Evolutionary conservation across 2,888 invertebrate genomes (phyloP).

Genomic region (Drosophila ustulata): DNA sequence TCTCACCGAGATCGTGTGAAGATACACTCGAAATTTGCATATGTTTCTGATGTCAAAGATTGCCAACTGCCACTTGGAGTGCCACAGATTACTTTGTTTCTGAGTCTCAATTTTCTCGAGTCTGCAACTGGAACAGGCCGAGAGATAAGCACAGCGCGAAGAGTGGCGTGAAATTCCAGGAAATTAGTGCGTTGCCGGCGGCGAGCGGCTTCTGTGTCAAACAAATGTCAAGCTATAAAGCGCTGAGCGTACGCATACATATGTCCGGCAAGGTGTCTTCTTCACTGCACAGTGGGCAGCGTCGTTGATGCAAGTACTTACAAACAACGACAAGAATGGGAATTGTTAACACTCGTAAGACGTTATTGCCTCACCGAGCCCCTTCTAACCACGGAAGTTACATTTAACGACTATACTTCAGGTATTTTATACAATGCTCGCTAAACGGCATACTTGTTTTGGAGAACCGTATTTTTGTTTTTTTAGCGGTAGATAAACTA

Average conservation of each 20-base stretch:
- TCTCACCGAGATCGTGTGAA: conserved; percentile 71
- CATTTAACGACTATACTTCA: too few relatives aligned
- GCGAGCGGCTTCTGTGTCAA: conserved; percentile 75
- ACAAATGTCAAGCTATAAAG: conserved; percentile 62
- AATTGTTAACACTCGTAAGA: too few relatives aligned
- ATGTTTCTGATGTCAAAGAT: conserved; percentile 33
- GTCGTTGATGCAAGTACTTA: background rate
- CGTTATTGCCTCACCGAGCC: too few relatives aligned
- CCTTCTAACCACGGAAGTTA: too few relatives aligned
- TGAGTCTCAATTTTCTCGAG: background rate
- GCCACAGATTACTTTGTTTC: too few relatives aligned
- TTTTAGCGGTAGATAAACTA: too few relatives aligned
- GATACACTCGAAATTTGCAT: conserved; percentile 72
- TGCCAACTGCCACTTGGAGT: background rate
- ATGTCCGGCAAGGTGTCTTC: conserved; percentile 7
- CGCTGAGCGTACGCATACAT: conserved; percentile 9
- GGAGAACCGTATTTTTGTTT: too few relatives aligned
- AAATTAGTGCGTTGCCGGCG: conserved; percentile 58
- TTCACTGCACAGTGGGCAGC: conserved; percentile 34
- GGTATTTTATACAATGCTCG: too few relatives aligned
- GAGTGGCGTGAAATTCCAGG: conserved; percentile 77
- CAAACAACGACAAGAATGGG: background rate
- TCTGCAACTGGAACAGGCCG: background rate
- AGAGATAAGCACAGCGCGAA: conserved; percentile 49
- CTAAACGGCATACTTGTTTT: too few relatives aligned